These are phyloP conservation scores for Acyrthosiphon pisum DNA, from an alignment of 1,140 invertebrate genomes.

Conservation along the genomic window DNA sequence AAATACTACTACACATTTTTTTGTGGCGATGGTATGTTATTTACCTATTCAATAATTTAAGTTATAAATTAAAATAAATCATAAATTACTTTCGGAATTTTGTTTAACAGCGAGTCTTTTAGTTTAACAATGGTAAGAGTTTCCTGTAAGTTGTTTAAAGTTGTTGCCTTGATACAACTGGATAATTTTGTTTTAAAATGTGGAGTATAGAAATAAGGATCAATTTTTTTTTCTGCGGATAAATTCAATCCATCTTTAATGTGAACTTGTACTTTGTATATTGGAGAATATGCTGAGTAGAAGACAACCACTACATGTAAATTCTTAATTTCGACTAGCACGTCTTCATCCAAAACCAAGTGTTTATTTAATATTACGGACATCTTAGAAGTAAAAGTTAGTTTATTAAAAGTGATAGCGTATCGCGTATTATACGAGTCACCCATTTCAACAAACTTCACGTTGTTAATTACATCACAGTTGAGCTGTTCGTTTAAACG, in stretches of 20 bases:
- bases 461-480: background rate
- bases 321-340: background rate
- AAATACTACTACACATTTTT: background rate
- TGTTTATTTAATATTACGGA: background rate
- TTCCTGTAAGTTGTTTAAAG: too few relatives aligned
- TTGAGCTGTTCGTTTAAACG: background rate
- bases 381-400: background rate
- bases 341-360: background rate
- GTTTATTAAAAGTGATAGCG: background rate
- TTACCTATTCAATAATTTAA: background rate
- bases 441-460: background rate
- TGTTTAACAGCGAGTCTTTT: too few relatives aligned
- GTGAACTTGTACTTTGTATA: too few relatives aligned
- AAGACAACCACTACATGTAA: background rate
- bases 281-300: accelerated
- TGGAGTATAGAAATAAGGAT: too few relatives aligned
- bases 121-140: too few relatives aligned
- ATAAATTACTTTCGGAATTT: too few relatives aligned
- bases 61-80: background rate
- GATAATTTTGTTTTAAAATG: too few relatives aligned
- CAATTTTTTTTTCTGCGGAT: too few relatives aligned
- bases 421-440: background rate
- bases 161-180: too few relatives aligned
- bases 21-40: background rate
- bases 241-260: too few relatives aligned